Evolutionary conservation across 2,888 invertebrate species (phyloP), one percentile per base, ranked within the genome.

Genomic region (Rugalucina vietnamica): DNA sequence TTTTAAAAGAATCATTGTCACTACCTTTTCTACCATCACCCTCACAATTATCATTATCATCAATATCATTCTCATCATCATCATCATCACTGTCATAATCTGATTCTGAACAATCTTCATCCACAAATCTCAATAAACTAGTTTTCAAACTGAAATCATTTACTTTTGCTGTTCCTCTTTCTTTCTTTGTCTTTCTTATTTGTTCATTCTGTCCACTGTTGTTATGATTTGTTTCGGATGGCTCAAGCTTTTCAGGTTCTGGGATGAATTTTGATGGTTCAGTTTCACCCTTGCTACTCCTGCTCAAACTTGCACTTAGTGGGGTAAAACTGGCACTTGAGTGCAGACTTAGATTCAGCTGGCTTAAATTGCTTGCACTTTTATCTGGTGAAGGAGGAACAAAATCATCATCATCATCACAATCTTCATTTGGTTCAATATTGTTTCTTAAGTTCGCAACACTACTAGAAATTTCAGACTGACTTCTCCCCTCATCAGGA

Each of bases 41-140:
- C 10, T 73, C 72, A 43, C 57, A 69, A 65, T 69, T 75, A 43
- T 50, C 81, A 73, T 27, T 36, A 21, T 73, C 72, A 43, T 70
- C 74, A 65, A 65, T 75, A 43, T 50, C 81, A 73, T 27, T 36
- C 8, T 18, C 36, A 32, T 39, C 50, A 3, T 75, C 78, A 71
- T 78, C 75, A 78, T 50, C 71, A 24, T 82, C 78, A 65, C 65
- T 65, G 34, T 34, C 34, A n/a, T n/a, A n/a, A 65, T 65, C 65
- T n/a, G 18, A 18, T 29, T 60, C 60, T 34, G 65, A 65, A 29
- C 34, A 5, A 65, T 65, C 21, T 65, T 65, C 65, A 65, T 65
- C 65, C 10, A 65, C 65, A 34, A 65, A 65, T 65, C 65, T 65
- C 37, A 82, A 75, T 37, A 82, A 78, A 70, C 57, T 78, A 37